Evolutionary conservation across 2,888 invertebrate genomes (phyloP), one percentile per base, ranked within the genome.

Genomic region (Cheilosia pagana): DNA sequence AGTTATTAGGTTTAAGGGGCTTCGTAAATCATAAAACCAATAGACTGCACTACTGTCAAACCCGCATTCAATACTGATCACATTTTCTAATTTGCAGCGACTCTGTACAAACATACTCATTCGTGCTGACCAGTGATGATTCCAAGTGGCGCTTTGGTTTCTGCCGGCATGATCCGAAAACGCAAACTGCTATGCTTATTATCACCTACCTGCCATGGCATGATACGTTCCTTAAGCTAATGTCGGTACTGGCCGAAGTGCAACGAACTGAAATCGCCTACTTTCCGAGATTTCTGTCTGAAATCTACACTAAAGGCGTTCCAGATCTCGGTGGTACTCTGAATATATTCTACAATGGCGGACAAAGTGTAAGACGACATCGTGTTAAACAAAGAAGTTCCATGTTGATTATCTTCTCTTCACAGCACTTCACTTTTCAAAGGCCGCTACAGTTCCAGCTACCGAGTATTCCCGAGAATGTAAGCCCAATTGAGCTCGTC

Each of bases 61-160:
- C 21, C 19, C 16, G 2, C 16, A 4, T 19, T 48, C 0, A 10
- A 21, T 14, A 57, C 39, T 21, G 10, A 14, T 6, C 8, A 12
- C 25, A 8, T 43, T 43, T 25, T 10, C 25, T 23, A 7, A 39
- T 4, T 35, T 59, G 0, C 12, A 97, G 97, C 91, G 93, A 94
- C 88, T 95, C 95, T 81, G 96, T 98, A 75, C 98, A 98, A 92
- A 96, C 98, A 89, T 99, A 98, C 92, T 98, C 98, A 28, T 99
- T 99, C 93, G 99, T 98, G 65, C 93, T 99, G 90, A 99, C 99
- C 25, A 98, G 97, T 88, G 94, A 96, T 88, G 98, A 98, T 91
- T 97, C 98, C 28, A 98, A 98, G 93, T 99, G 98, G 95, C 98
- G 98, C 45, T 99, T 98, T 93, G 99, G 99, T 87, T 99, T 98